A percentile compares a stretch with the other conserved stretches of the same genome.
Evolutionary conservation across 2,113 vertebrate genomes (phyloP).

Genomic region (Phasianus colchicus): DNA sequence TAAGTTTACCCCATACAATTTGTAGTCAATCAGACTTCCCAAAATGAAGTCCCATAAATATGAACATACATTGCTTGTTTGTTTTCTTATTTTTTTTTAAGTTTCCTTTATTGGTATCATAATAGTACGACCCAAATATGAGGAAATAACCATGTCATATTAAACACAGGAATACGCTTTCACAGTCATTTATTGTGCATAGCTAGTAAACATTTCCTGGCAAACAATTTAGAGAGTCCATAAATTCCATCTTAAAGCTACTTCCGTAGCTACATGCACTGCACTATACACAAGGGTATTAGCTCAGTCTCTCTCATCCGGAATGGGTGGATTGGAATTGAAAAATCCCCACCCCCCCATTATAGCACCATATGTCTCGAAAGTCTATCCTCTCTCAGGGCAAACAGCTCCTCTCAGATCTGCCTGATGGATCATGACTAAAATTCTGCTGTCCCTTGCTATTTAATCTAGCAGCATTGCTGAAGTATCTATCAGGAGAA

Average conservation of each 20-base stretch:
- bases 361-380: slow-evolving; percentile 75
- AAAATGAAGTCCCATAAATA: slow-evolving; percentile 57
- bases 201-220: slow-evolving; percentile 77
- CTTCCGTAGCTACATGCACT: slow-evolving; percentile 73
- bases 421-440: slow-evolving; percentile 57
- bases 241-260: slow-evolving; percentile 75
- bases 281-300: slow-evolving; percentile 74
- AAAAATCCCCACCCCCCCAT: slow-evolving; percentile 68
- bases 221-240: slow-evolving; percentile 76
- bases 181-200: slow-evolving; percentile 72
- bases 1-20: slow-evolving; percentile 40
- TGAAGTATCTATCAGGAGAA: slow-evolving; percentile 47
- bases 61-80: slow-evolving; percentile 29
- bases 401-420: slow-evolving; percentile 67
- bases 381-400: slow-evolving; percentile 73
- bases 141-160: slow-evolving; percentile 50
- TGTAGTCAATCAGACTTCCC: slow-evolving; percentile 51
- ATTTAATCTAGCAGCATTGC: slow-evolving; percentile 48
- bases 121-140: slow-evolving; percentile 60
- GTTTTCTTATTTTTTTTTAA: slow-evolving; percentile 7
- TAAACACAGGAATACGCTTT: slow-evolving; percentile 66
- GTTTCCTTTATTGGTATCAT: slow-evolving; percentile 68
- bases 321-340: slow-evolving; percentile 77
- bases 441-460: slow-evolving; percentile 50
- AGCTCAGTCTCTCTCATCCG: slow-evolving; percentile 75